Evolutionary conservation across 2,113 vertebrate genomes (phyloP).

Genomic region (Rynchops niger): DNA sequence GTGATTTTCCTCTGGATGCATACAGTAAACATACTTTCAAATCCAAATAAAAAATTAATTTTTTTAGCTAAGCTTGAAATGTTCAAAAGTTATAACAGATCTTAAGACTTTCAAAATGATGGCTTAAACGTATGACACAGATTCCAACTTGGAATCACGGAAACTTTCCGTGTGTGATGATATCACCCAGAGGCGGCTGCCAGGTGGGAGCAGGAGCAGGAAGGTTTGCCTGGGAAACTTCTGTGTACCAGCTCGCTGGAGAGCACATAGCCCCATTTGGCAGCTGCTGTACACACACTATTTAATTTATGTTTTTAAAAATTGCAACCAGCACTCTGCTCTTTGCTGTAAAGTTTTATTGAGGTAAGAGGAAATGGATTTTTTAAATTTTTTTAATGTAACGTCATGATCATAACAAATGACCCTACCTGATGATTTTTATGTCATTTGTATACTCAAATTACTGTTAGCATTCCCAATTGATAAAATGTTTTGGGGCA

Average conservation of each 20-base stretch:
- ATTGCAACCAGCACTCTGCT: background rate
- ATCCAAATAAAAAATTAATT: background rate
- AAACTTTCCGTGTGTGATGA: background rate
- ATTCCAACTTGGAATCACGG: background rate
- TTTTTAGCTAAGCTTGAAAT: background rate
- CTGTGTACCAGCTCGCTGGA: rapidly evolving
- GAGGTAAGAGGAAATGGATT: background rate
- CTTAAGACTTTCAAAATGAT: background rate
- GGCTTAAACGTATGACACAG: background rate
- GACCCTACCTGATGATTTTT: background rate
- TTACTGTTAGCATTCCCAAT: background rate
- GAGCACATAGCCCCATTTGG: background rate
- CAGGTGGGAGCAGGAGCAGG: background rate
- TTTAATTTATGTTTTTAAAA: background rate
- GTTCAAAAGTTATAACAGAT: background rate
- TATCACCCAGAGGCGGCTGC: background rate
- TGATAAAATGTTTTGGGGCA: background rate
- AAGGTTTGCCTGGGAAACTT: background rate
- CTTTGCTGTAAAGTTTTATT: background rate
- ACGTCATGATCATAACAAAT: background rate
- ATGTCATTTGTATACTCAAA: background rate
- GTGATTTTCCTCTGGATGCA: too few relatives aligned
- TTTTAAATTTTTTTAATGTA: background rate
- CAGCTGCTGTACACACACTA: rapidly evolving
- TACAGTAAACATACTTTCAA: background rate